Evolutionary conservation across 2,113 vertebrate species (phyloP).

Genomic region (Istiophorus platypterus): DNA sequence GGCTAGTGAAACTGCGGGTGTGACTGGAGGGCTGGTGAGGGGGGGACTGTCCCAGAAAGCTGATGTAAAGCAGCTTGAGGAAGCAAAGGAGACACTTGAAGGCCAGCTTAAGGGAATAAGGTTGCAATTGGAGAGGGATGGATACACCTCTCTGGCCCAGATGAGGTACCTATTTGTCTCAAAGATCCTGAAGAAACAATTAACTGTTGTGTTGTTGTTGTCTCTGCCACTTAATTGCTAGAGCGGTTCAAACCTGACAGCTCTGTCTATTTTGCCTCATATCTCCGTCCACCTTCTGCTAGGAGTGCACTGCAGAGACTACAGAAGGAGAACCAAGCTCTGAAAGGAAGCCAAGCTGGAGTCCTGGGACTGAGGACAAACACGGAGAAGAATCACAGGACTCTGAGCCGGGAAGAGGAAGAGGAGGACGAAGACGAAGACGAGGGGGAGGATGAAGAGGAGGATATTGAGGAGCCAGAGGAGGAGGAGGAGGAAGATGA

Average conservation of each 20-base stretch:
- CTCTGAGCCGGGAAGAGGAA: conserved; percentile 37
- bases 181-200: neutral
- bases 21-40: conserved; percentile 23
- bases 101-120: conserved; percentile 85
- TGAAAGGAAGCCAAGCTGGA: conserved; percentile 78
- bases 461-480: conserved; percentile 53
- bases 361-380: conserved; percentile 10
- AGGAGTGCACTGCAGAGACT: conserved; percentile 87
- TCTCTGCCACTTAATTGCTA: neutral
- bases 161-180: conserved; percentile 85
- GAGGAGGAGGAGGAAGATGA: conserved; percentile 57
- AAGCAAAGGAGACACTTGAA: conserved; percentile 82
- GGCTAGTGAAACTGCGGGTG: conserved; percentile 25
- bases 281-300: neutral
- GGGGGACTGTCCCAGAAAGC: neutral
- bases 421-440: conserved; percentile 75
- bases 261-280: neutral
- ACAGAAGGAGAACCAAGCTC: conserved; percentile 86
- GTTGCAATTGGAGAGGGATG: conserved; percentile 87
- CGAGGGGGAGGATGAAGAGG: conserved; percentile 32
- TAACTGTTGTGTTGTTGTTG: neutral
- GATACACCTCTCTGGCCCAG: conserved; percentile 88
- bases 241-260: neutral
- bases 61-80: conserved; percentile 73
- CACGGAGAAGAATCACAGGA: conserved; percentile 17